Evolutionary conservation across 2,113 vertebrate genomes (phyloP).

Genomic region (Gadus chalcogrammus): DNA sequence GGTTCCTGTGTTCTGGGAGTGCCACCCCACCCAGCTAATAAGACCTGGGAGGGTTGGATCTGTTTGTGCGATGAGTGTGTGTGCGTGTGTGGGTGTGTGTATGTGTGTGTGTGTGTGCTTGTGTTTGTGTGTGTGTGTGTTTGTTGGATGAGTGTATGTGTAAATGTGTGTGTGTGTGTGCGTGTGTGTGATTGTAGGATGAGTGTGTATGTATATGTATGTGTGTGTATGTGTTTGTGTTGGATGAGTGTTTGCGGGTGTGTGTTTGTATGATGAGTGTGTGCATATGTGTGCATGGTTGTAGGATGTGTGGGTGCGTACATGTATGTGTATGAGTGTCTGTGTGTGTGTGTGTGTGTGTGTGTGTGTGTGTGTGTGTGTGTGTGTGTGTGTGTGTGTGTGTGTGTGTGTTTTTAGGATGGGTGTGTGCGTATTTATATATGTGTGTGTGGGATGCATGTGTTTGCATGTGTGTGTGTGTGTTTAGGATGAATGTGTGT

Average conservation of each 20-base stretch:
- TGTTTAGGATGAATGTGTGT: too few species aligned
- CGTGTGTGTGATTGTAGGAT: too few species aligned
- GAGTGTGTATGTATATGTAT: constrained; percentile 21
- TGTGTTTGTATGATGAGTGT: too few species aligned
- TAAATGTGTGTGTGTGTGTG: neutral
- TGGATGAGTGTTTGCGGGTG: constrained; percentile 7
- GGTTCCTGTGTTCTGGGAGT: constrained; percentile 26
- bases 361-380: constrained; percentile 19
- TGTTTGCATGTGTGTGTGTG: constrained; percentile 19
- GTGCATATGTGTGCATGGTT: constrained; percentile 22
- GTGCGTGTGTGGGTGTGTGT: constrained; percentile 22
- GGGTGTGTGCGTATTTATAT: too few species aligned
- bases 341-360: neutral
- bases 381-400: constrained; percentile 16
- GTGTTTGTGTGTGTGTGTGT: constrained; percentile 21
- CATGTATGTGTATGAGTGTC: constrained; percentile 20
- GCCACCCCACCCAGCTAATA: constrained; percentile 59
- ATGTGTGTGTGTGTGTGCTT: constrained; percentile 23
- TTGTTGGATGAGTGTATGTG: neutral
- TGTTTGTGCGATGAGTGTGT: too few species aligned
- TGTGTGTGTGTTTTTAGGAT: constrained; percentile 18
- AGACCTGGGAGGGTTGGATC: constrained; percentile 21
- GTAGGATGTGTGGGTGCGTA: neutral
- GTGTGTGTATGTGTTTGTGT: neutral
- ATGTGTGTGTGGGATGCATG: neutral